Base-by-base conservation (phyloP, 2,797 vertebrate species). In the Thaleichthys pacificus region DNA sequence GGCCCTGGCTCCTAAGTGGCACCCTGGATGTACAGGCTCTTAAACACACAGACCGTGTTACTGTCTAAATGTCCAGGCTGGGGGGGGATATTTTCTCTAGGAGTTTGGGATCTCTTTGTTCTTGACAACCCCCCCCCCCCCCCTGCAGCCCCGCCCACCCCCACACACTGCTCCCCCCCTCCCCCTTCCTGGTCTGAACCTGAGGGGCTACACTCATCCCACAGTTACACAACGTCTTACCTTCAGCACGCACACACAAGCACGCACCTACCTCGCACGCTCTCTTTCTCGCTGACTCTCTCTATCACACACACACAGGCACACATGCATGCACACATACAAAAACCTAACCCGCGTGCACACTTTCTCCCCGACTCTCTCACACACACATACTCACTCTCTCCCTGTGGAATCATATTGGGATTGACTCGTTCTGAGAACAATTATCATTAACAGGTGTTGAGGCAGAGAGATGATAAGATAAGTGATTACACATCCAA, bases 381-480 rank as follows among this genome's bases (percentile, higher is more conserved):
- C 42, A 51, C 71, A 17, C 71, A 61, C 65, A 66, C 67, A 49
- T 73, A 74, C 69, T 58, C 71, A 57, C 62, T 74, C 51, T 54
- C 6, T 7, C 21, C n/a, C 47, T 1, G 56, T 66, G 32, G 62
- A 64, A 22, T 65, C 64, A 67, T 35, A 26, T 62, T 5, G 30
- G 67, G 57, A 57, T 68, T 26, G 65, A n/a, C 54, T 69, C 69
- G 17, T 73, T 71, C 77, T 69, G 32, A 67, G 51, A 82, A 77
- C 75, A 77, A 74, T 85, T 81, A 85, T 85, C 81, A 79, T 81
- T 77, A 80, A 80, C 85, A 84, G 81, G 86, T 86, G 84, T 69
- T 81, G 80, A 80, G 75, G 74, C 75, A 76, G 75, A 62, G 75
- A 78, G 71, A 78, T 86, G 84, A 80, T 63, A 68, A 54, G 24